phyloP scores from a whole-genome alignment of 1,140 invertebrate genomes.

The Oryctes rhinoceros region DNA sequence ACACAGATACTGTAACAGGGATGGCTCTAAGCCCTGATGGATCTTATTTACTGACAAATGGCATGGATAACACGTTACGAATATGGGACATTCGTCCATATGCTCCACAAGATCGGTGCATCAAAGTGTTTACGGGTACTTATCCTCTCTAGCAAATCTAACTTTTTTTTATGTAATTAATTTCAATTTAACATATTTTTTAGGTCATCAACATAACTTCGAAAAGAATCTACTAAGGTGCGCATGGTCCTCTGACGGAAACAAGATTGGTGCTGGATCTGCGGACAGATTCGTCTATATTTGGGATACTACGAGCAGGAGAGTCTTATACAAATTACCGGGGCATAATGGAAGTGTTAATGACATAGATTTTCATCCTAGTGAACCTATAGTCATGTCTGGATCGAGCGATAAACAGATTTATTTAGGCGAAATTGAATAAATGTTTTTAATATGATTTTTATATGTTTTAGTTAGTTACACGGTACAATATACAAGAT shows the following conservation, averaged over 20 bases:
- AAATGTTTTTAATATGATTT: constrained; percentile 37
- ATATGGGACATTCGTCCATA: constrained; percentile 85
- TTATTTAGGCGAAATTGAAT: constrained; percentile 94
- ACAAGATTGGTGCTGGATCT: constrained; percentile 85
- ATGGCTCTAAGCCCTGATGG: constrained; percentile 93
- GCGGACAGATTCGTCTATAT: constrained; percentile 96
- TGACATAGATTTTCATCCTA: constrained; percentile 95
- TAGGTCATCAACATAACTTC: constrained; percentile 96
- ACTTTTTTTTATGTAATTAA: no score
- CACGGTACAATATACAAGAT: no score
- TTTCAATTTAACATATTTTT: constrained; percentile 59
- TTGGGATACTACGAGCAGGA: constrained; percentile 93
- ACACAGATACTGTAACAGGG: constrained; percentile 96
- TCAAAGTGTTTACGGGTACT: constrained; percentile 79
- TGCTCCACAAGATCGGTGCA: constrained; percentile 89
- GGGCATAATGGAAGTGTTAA: constrained; percentile 98
- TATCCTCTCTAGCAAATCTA: neutral
- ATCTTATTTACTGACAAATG: constrained; percentile 92
- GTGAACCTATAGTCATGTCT: constrained; percentile 93
- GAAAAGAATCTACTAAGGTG: constrained; percentile 93
- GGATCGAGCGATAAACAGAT: constrained; percentile 96
- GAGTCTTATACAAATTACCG: constrained; percentile 95
- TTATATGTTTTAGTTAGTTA: neutral
- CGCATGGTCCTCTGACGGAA: constrained; percentile 89
- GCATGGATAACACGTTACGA: constrained; percentile 94